Conservation (phyloP, 2,888 invertebrate genomes). For the Drosophila setosimentum region DNA sequence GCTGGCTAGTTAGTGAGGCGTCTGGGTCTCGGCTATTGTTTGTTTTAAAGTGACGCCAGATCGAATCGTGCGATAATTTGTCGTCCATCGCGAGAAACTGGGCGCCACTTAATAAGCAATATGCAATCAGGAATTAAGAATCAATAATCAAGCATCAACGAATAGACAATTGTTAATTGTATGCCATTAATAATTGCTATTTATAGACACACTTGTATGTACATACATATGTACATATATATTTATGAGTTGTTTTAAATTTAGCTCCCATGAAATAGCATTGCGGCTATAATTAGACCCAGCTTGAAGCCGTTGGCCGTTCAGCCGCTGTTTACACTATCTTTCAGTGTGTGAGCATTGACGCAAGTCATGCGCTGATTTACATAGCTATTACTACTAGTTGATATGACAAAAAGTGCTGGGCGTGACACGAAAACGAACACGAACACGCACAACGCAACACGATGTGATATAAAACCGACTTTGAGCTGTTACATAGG, state of each 20-base stretch:
- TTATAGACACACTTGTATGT: constrained; percentile 46
- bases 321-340: constrained; percentile 54
- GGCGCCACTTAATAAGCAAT: constrained; percentile 77
- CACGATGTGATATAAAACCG: not conserved
- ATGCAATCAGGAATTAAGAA: constrained; percentile 19
- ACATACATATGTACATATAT: not conserved
- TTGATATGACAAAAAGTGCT: constrained; percentile 34
- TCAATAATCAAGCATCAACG: constrained; percentile 40
- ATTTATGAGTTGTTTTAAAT: constrained; percentile 59
- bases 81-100: constrained; percentile 37
- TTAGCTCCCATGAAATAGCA: constrained; percentile 72
- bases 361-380: constrained; percentile 49
- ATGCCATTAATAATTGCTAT: constrained; percentile 68
- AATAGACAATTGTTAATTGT: constrained; percentile 67
- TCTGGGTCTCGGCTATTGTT: constrained; percentile 58
- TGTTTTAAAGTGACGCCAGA: constrained; percentile 61
- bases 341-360: constrained; percentile 43
- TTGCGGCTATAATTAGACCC: constrained; percentile 62
- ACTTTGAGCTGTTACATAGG: not conserved
- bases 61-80: constrained; percentile 62
- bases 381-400: constrained; percentile 31
- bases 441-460: not conserved
- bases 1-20: constrained; percentile 30
- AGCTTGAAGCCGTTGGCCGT: constrained; percentile 61
- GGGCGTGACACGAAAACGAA: not conserved